Conservation (phyloP, 2,888 invertebrate species). For the Megalurothrips usitatus region DNA sequence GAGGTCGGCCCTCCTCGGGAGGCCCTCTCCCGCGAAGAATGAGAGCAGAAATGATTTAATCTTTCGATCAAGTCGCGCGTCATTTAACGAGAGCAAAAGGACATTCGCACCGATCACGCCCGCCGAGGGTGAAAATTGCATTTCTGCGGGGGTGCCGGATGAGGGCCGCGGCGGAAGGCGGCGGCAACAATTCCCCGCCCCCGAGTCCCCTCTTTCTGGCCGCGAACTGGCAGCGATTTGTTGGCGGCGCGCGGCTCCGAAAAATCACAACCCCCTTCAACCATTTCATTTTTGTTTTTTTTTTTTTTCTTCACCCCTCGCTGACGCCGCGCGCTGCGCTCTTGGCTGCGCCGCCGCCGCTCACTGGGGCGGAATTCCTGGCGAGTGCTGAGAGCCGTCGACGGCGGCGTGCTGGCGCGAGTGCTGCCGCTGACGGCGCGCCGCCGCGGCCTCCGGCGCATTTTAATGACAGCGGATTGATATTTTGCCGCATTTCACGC, state of each 20-base stretch:
- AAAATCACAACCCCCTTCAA: neutral
- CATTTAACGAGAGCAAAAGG: neutral
- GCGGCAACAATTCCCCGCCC: neutral
- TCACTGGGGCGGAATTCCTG: neutral
- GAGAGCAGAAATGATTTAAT: neutral
- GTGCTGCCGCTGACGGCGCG: too few species aligned
- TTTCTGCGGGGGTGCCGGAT: neutral
- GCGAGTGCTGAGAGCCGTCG: neutral
- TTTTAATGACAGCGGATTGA: constrained; percentile 13
- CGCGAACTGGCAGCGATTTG: neutral
- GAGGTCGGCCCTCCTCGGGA: neutral
- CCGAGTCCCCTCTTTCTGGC: neutral
- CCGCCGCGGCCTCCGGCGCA: neutral
- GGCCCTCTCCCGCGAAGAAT: neutral
- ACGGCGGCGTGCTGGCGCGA: too few species aligned
- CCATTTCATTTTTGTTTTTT: neutral
- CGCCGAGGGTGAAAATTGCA: neutral
- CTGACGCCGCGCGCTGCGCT: too few species aligned
- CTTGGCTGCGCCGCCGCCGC: too few species aligned
- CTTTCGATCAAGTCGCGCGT: constrained; percentile 17
- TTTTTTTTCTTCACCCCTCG: neutral
- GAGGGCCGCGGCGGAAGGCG: neutral
- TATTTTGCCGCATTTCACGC: neutral
- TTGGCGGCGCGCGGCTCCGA: neutral
- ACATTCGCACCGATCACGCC: neutral